Percentiles rank a stretch among this genome's conserved stretches.
Conservation (phyloP, 2,113 vertebrate species). For the Carettochelys insculpta region DNA sequence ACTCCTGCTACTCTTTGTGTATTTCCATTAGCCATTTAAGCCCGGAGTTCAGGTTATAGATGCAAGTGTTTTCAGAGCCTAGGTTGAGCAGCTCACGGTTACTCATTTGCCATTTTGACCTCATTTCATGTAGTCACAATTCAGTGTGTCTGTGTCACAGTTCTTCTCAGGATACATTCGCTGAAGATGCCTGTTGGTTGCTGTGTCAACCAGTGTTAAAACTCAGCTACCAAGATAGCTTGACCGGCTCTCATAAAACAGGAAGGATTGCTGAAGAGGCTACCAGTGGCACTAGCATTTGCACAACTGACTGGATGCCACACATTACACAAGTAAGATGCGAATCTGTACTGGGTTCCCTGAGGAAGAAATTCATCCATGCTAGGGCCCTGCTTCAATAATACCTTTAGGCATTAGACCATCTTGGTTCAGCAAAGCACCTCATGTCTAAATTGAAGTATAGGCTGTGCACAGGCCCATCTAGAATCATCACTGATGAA, state of each 20-base stretch:
- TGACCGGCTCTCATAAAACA: background rate
- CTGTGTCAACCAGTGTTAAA: background rate
- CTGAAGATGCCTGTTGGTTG: background rate
- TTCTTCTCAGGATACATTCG: background rate
- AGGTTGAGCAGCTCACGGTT: background rate
- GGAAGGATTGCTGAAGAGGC: background rate
- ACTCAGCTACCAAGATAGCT: background rate
- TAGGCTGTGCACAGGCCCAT: background rate
- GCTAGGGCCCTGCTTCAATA: background rate
- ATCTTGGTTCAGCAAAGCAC: background rate
- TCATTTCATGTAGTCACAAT: slow-evolving; percentile 3
- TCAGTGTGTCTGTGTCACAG: background rate
- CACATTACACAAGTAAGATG: background rate
- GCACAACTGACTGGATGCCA: background rate
- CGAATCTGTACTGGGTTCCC: background rate
- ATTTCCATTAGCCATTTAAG: background rate
- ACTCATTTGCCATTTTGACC: background rate
- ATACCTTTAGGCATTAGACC: background rate
- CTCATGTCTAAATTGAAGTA: background rate
- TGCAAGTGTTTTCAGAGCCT: background rate
- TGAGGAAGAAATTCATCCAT: background rate
- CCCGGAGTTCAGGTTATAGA: background rate
- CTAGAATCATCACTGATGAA: background rate
- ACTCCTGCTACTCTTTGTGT: background rate
- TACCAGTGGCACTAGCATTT: background rate